Evolutionary conservation across 2,888 invertebrate species (phyloP), one percentile per base, ranked within the genome.

Genomic region (Epinotia nisella): DNA sequence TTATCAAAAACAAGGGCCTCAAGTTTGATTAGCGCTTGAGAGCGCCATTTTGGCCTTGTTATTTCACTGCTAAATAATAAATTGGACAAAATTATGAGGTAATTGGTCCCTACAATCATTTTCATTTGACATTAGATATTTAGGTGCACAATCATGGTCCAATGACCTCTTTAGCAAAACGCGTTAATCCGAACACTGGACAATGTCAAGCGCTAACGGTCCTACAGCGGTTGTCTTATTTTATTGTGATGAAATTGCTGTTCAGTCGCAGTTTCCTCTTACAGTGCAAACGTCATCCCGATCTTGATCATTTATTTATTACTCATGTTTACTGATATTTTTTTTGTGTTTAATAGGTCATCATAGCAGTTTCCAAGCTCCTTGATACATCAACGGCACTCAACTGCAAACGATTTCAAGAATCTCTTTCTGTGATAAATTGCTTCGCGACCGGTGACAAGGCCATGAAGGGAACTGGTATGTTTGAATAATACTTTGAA

Each of bases 381-480:
- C 95, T 98, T 76, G 98, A 98, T 74, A 97, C 97, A 82, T 96
- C 98, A 5, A 96, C 97, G n/a, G 97, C 97, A 3, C 92, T 98
- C 77, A 98, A 98, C 90, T 98, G 98, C 89, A 96, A 97, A n/a
- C 95, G 98, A 59, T 98, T 99, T 89, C 98, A 98, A 94, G 98
- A 98, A 88, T 98, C 98, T 78, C 92, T 99, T 4, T 97, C 98
- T 3, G 94, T 98, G 62, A 98, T 98, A 83, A 98, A 98, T 85
- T 98, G 97, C 84, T 98, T 98, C 84, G 98, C 98, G 0, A 96
- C 96, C 35, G 98, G 98, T 74, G 98, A 98, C 87, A 98, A 98
- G 89, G 98, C 97, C 21, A 98, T 98, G 97, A 98, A 98, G 91
- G 97, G 98, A 81, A 97, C 98, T 76, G 97, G 97, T 94, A 88